Evolutionary conservation across 2,888 invertebrate species (phyloP).

Genomic region (Cyaniris semiargus): DNA sequence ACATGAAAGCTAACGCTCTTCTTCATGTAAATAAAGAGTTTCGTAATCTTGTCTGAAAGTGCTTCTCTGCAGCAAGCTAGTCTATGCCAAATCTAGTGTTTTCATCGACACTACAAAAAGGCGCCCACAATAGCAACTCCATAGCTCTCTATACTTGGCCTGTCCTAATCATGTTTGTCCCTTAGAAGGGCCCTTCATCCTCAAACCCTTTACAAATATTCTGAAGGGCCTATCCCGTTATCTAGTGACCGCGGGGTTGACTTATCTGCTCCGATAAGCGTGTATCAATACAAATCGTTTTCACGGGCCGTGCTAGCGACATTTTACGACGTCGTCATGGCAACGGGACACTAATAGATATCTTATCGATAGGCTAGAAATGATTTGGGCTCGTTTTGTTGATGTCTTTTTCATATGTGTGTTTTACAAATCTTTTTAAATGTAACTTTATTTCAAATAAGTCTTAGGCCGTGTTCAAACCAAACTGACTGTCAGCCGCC

Average conservation of each 20-base stretch:
- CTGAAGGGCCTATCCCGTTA: not conserved
- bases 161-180: not conserved
- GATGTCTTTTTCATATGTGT: not conserved
- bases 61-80: no score
- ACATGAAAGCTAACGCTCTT: no score
- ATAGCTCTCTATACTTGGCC: not conserved
- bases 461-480: no score
- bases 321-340: not conserved
- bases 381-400: not conserved
- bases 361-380: not conserved
- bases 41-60: no score
- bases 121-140: not conserved
- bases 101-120: not conserved
- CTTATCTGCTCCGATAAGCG: not conserved
- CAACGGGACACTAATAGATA: constrained; percentile 11
- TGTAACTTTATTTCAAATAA: no score
- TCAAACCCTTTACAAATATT: constrained; percentile 7
- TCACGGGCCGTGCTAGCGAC: not conserved
- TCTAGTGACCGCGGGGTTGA: not conserved
- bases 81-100: not conserved
- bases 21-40: no score
- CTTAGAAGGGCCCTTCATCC: not conserved
- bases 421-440: no score
- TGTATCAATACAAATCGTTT: constrained; percentile 9
- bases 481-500: no score